Conservation (phyloP, 2,888 invertebrate genomes). For the Lithophane ornitopus region DNA sequence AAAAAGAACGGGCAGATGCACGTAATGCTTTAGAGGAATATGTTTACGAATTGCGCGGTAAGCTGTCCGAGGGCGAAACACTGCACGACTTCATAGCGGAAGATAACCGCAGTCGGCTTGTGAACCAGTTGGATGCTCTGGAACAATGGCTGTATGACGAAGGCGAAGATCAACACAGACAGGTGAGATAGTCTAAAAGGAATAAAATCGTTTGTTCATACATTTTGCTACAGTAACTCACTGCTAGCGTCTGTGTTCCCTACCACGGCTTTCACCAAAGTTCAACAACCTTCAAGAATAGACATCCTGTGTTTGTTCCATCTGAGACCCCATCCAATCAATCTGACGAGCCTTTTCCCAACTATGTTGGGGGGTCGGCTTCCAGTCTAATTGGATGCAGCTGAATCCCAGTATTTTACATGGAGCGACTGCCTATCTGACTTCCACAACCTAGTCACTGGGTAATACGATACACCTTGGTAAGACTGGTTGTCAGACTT, state of each 20-base stretch:
- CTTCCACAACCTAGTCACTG: no score
- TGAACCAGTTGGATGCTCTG: conserved; percentile 94
- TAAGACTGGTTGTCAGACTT: no score
- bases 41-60: conserved; percentile 98
- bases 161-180: conserved; percentile 96
- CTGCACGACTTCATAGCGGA: conserved; percentile 94
- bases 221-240: background rate
- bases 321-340: background rate
- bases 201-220: background rate
- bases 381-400: no score
- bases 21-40: conserved; percentile 99
- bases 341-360: no score
- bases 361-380: no score
- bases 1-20: conserved; percentile 98
- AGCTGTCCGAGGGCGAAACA: conserved; percentile 94
- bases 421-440: no score
- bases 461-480: no score
- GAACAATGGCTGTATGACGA: conserved; percentile 99
- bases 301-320: background rate
- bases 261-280: background rate
- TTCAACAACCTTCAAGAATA: background rate
- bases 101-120: conserved; percentile 91
- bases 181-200: conserved; percentile 70
- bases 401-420: no score
- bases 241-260: background rate